Percentiles rank a stretch among this genome's conserved stretches.
Evolutionary conservation across 1,140 invertebrate species (phyloP).

Genomic region (Diuraphis noxia): DNA sequence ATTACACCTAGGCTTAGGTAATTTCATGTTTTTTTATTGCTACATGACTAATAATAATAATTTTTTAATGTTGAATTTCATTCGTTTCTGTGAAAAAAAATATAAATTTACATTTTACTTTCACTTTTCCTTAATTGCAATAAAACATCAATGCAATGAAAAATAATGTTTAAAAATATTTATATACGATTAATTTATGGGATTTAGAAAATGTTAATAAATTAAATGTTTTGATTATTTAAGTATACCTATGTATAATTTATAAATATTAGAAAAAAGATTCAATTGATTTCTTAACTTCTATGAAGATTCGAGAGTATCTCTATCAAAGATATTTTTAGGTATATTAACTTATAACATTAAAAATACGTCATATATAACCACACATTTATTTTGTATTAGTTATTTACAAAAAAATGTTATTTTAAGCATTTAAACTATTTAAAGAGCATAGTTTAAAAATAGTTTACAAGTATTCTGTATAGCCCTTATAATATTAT

Average conservation of each 20-base stretch:
- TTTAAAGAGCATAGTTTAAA: too few species aligned
- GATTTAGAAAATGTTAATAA: background rate
- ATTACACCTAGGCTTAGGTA: background rate
- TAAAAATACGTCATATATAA: background rate
- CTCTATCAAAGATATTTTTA: background rate
- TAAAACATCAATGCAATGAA: background rate
- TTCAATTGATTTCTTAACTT: background rate
- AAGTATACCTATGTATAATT: background rate
- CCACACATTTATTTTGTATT: background rate
- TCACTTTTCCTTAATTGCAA: background rate
- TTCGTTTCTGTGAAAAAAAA: background rate
- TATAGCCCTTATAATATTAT: too few species aligned
- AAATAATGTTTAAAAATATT: background rate
- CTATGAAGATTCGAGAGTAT: background rate
- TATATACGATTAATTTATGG: background rate
- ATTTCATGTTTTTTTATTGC: background rate
- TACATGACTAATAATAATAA: background rate
- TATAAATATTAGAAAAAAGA: background rate
- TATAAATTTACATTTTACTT: slow-evolving; percentile 3
- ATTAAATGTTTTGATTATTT: background rate
- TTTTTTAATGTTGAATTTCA: background rate
- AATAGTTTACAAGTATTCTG: too few species aligned
- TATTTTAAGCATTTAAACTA: background rate
- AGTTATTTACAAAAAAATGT: background rate
- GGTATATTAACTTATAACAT: background rate